Conservation (phyloP, 2,113 vertebrate species). For the Patagioenas fasciata region DNA sequence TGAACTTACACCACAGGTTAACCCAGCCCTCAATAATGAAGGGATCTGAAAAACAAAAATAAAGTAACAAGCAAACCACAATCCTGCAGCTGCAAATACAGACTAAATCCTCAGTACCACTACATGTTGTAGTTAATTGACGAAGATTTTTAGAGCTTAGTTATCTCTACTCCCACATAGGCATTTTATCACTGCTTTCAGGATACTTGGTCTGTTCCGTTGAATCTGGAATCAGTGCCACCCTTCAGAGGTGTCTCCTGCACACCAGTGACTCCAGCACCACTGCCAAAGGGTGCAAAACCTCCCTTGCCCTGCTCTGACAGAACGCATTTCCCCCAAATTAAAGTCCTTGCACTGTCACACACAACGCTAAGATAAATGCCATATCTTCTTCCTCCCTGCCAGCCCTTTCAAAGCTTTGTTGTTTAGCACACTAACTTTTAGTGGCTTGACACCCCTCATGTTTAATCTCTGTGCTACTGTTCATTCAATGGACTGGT, state of each 20-base stretch:
- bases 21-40: neutral
- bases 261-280: constrained; percentile 23
- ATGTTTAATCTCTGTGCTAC: constrained; percentile 55
- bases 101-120: neutral
- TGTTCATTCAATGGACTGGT: constrained; percentile 20
- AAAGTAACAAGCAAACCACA: neutral
- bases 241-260: neutral
- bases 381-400: neutral
- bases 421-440: constrained; percentile 27
- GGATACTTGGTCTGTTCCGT: neutral
- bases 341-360: neutral
- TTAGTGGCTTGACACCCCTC: constrained; percentile 28
- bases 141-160: neutral
- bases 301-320: neutral
- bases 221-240: neutral
- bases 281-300: neutral
- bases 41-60: neutral
- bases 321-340: neutral
- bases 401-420: neutral
- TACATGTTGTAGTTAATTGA: neutral
- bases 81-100: neutral
- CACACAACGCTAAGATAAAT: constrained; percentile 17
- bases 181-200: neutral
- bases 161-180: neutral
- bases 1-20: neutral